Percentiles rank a stretch among this genome's conserved stretches.
Conservation (phyloP, 1,140 invertebrate genomes). For the Callitettix versicolor region DNA sequence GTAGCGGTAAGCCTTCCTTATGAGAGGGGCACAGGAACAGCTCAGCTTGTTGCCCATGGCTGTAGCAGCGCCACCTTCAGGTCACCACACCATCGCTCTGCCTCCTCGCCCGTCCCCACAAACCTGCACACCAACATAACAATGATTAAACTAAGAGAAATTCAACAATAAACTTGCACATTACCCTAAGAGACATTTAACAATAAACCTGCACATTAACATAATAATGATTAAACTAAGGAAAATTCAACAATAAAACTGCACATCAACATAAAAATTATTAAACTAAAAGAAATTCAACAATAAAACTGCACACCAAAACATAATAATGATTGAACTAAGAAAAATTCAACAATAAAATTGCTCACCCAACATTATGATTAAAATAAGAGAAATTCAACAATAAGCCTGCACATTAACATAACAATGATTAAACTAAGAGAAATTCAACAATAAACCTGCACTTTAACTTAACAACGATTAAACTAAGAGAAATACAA, state of each 20-base stretch:
- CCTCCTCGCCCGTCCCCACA: neutral
- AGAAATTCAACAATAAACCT: slow-evolving; percentile 2
- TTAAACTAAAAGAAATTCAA: neutral
- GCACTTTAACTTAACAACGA: neutral
- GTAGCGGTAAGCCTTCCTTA: slow-evolving; percentile 86
- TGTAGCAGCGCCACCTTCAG: slow-evolving; percentile 17
- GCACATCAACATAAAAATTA: neutral
- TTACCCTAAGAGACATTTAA: too few relatives aligned
- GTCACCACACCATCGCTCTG: slow-evolving; percentile 23
- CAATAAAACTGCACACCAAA: too few relatives aligned
- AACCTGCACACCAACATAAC: neutral
- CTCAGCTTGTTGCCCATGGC: slow-evolving; percentile 90
- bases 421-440: too few relatives aligned
- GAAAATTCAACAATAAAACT: slow-evolving; percentile 1
- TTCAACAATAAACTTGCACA: too few relatives aligned
- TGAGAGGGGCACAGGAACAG: slow-evolving; percentile 86
- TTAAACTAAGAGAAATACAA: neutral
- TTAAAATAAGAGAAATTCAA: too few relatives aligned
- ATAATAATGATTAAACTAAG: too few relatives aligned
- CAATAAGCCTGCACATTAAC: too few relatives aligned
- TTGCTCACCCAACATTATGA: too few relatives aligned
- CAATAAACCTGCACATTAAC: too few relatives aligned
- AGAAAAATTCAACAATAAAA: too few relatives aligned
- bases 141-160: neutral
- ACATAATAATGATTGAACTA: too few relatives aligned